Conservation (phyloP, 35 echinoderm and acorn worm genomes). For the Chiridota heheva region DNA sequence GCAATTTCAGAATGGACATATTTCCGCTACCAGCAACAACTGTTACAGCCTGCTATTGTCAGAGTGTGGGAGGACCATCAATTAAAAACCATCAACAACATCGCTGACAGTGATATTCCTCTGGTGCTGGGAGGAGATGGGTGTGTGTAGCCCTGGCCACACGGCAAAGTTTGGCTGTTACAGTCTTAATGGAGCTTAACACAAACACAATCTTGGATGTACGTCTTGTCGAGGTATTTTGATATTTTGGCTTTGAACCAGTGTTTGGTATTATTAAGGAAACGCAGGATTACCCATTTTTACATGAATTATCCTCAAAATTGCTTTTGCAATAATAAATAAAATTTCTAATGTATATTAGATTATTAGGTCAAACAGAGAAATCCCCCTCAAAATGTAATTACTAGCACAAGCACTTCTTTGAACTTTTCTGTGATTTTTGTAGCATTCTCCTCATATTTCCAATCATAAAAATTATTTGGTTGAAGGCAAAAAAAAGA, state of each 20-base stretch:
- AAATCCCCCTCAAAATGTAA: too few species aligned
- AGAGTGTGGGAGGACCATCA: constrained; percentile 10
- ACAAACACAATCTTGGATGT: constrained; percentile 26
- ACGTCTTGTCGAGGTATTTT: constrained; percentile 27
- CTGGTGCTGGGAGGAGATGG: constrained; percentile 14
- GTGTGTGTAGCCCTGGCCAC: constrained; percentile 32
- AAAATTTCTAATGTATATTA: too few species aligned
- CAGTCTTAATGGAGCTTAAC: constrained; percentile 3
- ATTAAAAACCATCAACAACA: background rate
- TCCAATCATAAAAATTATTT: too few species aligned
- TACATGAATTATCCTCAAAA: too few species aligned
- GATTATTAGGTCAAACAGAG: too few species aligned
- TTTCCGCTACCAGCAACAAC: background rate
- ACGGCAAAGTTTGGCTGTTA: constrained; percentile 38
- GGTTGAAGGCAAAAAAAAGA: too few species aligned
- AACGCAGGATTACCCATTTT: too few species aligned
- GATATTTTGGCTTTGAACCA: background rate
- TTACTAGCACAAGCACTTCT: too few species aligned
- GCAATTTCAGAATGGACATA: constrained; percentile 18
- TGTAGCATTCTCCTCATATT: too few species aligned
- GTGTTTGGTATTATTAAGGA: too few species aligned
- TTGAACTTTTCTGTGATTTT: too few species aligned
- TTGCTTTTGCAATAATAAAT: too few species aligned
- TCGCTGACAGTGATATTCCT: background rate
- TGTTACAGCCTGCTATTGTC: constrained; percentile 31